Percentiles rank a stretch among this genome's conserved stretches.
phyloP scores from a whole-genome alignment of 1,140 invertebrate species.

The Drosophila kanapiae region DNA sequence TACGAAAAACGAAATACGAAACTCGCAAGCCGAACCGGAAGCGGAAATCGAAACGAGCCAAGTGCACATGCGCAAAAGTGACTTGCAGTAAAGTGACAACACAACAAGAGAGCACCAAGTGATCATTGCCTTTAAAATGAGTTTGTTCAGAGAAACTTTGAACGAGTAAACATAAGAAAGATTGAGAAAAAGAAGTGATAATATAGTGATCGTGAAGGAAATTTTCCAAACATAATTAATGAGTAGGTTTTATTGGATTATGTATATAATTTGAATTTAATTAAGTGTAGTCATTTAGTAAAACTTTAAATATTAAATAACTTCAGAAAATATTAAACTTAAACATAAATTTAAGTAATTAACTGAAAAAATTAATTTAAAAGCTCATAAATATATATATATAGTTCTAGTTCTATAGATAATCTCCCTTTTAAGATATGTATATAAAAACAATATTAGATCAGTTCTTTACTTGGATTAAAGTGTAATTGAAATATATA shows the following conservation, averaged over 20 bases:
- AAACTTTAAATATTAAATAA: not conserved
- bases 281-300: not conserved
- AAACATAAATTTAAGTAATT: too few species aligned
- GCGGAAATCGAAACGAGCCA: slow-evolving; percentile 15
- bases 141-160: slow-evolving; percentile 9
- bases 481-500: too few species aligned
- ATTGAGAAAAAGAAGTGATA: not conserved
- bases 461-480: too few species aligned
- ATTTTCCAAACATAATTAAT: slow-evolving; percentile 26
- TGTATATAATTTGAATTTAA: not conserved
- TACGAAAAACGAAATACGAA: slow-evolving; percentile 57
- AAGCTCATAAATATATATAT: too few species aligned
- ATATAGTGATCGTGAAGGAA: slow-evolving; percentile 14
- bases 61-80: slow-evolving; percentile 74
- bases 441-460: too few species aligned
- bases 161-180: slow-evolving; percentile 3
- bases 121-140: slow-evolving; percentile 25
- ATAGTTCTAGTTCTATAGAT: too few species aligned
- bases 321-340: not conserved
- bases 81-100: slow-evolving; percentile 13
- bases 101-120: slow-evolving; percentile 6
- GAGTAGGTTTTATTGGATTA: slow-evolving; percentile 28
- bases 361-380: too few species aligned
- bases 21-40: slow-evolving; percentile 21
- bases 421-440: too few species aligned